Conservation (phyloP, 2,888 invertebrate genomes). For the Atrina japonica region DNA sequence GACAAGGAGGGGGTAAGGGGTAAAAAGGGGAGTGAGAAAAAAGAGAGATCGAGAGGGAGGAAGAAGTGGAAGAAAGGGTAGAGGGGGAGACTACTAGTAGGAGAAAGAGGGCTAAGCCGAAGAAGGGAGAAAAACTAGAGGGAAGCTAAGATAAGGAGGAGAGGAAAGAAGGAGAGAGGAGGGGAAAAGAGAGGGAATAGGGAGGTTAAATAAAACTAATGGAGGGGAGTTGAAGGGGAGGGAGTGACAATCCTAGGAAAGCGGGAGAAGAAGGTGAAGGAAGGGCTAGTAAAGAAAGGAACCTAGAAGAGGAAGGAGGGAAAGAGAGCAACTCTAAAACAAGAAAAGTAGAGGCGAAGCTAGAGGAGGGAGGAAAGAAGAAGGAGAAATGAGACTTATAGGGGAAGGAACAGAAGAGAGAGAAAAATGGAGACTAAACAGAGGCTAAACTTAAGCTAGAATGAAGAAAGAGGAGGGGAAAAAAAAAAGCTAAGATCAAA, state of each 20-base stretch:
- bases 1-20: too few species aligned
- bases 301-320: background rate
- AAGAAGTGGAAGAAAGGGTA: too few species aligned
- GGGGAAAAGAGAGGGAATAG: background rate
- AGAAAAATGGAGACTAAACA: too few species aligned
- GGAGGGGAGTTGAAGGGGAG: background rate
- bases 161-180: background rate
- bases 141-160: too few species aligned
- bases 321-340: background rate
- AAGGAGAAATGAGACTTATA: background rate
- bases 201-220: background rate
- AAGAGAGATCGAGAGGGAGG: too few species aligned
- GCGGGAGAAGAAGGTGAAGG: background rate
- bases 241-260: background rate
- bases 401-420: background rate
- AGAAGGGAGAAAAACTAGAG: too few species aligned
- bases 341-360: background rate
- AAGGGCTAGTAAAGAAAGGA: background rate
- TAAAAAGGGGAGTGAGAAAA: too few species aligned
- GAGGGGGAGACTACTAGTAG: too few species aligned
- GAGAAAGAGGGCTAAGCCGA: too few species aligned
- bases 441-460: too few species aligned
- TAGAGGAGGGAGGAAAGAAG: background rate
- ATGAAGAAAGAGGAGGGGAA: too few species aligned
- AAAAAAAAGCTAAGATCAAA: too few species aligned